Conservation (phyloP, 2,113 vertebrate genomes). For the Naja naja region DNA sequence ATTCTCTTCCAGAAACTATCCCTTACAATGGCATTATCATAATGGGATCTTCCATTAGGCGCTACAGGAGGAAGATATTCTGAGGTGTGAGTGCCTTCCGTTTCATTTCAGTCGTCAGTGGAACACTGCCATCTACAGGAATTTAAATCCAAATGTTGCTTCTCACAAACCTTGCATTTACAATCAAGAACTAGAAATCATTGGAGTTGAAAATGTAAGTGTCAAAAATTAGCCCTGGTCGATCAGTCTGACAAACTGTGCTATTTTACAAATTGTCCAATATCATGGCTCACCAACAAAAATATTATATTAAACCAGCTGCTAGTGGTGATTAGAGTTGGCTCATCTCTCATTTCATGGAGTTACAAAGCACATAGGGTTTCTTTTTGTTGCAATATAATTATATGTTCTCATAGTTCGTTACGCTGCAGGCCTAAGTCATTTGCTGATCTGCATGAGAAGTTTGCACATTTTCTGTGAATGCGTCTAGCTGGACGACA, state of each 20-base stretch:
- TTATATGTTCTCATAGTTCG: slow-evolving; percentile 3
- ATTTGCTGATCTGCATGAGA: not conserved
- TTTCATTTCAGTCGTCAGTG: slow-evolving; percentile 45
- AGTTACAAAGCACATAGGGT: not conserved
- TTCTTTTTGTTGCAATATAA: slow-evolving; percentile 42
- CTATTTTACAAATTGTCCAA: slow-evolving; percentile 58
- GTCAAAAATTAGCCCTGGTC: slow-evolving; percentile 56
- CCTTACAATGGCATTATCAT: slow-evolving; percentile 46
- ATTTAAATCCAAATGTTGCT: slow-evolving; percentile 15
- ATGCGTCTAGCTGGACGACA: too few relatives aligned
- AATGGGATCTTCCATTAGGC: slow-evolving; percentile 56
- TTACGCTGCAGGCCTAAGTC: not conserved
- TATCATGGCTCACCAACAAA: slow-evolving; percentile 44
- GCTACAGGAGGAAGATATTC: slow-evolving; percentile 41
- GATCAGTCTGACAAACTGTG: slow-evolving; percentile 50
- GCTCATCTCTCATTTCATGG: slow-evolving; percentile 26
- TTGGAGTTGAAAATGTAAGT: slow-evolving; percentile 52
- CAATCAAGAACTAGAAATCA: slow-evolving; percentile 40
- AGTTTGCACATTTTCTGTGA: not conserved
- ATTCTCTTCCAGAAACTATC: slow-evolving; percentile 31
- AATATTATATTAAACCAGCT: slow-evolving; percentile 40
- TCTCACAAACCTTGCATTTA: slow-evolving; percentile 18
- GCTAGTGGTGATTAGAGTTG: slow-evolving; percentile 10
- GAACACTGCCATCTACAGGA: slow-evolving; percentile 79
- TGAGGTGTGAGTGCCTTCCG: not conserved